A percentile compares a stretch with the other conserved stretches of the same genome.
Evolutionary conservation across 2,113 vertebrate species (phyloP).

Genomic region (Aleadryas rufinucha): DNA sequence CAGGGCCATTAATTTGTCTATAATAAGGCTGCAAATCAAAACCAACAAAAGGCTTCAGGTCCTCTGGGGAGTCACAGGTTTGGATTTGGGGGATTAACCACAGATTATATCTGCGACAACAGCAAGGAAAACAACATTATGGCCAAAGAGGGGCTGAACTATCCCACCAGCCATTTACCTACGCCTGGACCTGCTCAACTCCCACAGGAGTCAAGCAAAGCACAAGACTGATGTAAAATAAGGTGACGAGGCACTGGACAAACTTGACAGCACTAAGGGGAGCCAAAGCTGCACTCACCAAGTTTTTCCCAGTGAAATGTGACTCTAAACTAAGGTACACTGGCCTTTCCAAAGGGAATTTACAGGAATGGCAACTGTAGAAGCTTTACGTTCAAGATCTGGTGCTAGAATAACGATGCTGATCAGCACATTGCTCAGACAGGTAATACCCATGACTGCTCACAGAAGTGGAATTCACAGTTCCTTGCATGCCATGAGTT

Average conservation of each 20-base stretch:
- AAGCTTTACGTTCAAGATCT: background rate
- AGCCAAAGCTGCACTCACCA: background rate
- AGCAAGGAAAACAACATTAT: background rate
- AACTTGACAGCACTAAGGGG: background rate
- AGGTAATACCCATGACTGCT: background rate
- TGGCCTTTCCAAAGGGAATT: background rate
- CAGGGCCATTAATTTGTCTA: slow-evolving; percentile 30
- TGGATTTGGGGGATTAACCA: background rate
- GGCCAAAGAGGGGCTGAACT: background rate
- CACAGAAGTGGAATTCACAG: background rate
- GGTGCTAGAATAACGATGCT: background rate
- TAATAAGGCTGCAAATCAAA: slow-evolving; percentile 46
- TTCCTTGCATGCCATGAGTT: background rate
- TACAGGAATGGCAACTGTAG: background rate
- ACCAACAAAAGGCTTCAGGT: background rate
- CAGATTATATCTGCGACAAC: background rate
- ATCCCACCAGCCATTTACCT: background rate
- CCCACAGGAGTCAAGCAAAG: background rate
- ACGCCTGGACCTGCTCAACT: background rate
- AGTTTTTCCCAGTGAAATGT: background rate
- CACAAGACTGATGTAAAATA: background rate
- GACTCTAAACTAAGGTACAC: background rate
- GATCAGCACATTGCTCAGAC: background rate
- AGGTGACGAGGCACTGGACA: background rate
- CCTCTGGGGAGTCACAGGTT: slow-evolving; percentile 27